Evolutionary conservation across 2,888 invertebrate species (phyloP).

Genomic region (Coelopa pilipes): DNA sequence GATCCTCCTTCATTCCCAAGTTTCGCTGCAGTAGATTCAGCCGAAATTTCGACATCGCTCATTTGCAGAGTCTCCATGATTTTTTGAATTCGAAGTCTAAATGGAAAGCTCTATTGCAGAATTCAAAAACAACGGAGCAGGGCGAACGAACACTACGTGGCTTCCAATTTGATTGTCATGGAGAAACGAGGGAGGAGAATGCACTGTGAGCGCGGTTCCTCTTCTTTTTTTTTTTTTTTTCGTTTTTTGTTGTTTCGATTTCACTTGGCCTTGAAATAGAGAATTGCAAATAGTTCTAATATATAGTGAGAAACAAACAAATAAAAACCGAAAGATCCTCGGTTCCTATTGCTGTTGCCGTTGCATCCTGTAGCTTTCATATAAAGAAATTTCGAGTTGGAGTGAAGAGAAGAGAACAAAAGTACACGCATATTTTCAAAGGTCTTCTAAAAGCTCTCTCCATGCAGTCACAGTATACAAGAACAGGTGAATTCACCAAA

Average conservation of each 20-base stretch:
- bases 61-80: neutral
- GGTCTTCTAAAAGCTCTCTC: constrained; percentile 9
- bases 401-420: neutral
- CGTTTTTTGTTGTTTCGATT: constrained; percentile 19
- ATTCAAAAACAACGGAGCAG: neutral
- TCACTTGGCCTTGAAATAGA: constrained; percentile 32
- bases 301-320: neutral
- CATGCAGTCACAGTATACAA: neutral
- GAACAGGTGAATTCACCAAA: neutral
- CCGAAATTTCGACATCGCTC: neutral
- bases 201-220: constrained; percentile 1
- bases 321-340: constrained; percentile 26
- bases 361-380: constrained; percentile 33
- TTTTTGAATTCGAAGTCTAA: neutral
- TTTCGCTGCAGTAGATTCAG: neutral
- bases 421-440: neutral
- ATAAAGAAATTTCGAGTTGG: constrained; percentile 1
- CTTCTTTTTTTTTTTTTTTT: constrained; percentile 4
- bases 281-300: constrained; percentile 1
- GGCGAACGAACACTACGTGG: neutral
- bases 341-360: neutral
- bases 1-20: too few species aligned
- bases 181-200: neutral
- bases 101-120: neutral
- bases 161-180: constrained; percentile 9